Evolutionary conservation across 2,888 invertebrate genomes (phyloP).

Genomic region (Heliconius erato): DNA sequence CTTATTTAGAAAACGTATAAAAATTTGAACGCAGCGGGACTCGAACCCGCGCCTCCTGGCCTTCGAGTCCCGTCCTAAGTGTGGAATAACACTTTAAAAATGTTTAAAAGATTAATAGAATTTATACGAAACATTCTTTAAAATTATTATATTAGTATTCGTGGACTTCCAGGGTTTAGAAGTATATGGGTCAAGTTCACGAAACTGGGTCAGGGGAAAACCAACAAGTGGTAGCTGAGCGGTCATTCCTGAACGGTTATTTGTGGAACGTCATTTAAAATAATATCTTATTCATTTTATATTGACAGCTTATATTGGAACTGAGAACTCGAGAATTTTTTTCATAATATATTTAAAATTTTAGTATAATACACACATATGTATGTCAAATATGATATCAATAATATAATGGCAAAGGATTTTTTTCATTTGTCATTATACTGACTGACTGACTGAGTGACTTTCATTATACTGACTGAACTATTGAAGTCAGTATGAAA

Average conservation of each 20-base stretch:
- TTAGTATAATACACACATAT: not conserved
- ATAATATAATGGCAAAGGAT: not conserved
- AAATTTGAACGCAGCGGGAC: no score
- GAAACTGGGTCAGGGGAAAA: conserved; percentile 78
- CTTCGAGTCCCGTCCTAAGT: no score
- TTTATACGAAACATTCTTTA: not conserved
- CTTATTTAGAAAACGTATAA: no score
- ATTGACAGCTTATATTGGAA: conserved; percentile 45
- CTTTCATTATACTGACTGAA: no score
- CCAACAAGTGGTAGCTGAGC: conserved; percentile 67
- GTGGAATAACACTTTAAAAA: no score
- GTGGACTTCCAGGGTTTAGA: conserved; percentile 58
- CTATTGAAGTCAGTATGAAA: not conserved
- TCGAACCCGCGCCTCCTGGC: no score
- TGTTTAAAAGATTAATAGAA: not conserved
- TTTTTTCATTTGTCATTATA: no score
- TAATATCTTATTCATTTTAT: conserved; percentile 32
- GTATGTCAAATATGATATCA: not conserved
- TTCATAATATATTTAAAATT: not conserved
- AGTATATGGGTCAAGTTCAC: conserved; percentile 79
- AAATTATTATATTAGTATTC: conserved; percentile 3
- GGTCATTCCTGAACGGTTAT: conserved; percentile 69
- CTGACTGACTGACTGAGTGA: no score
- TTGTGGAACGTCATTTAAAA: conserved; percentile 61
- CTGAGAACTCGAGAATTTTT: not conserved